Conservation (phyloP, 2,888 invertebrate genomes). For the Nephrotoma appendiculata region DNA sequence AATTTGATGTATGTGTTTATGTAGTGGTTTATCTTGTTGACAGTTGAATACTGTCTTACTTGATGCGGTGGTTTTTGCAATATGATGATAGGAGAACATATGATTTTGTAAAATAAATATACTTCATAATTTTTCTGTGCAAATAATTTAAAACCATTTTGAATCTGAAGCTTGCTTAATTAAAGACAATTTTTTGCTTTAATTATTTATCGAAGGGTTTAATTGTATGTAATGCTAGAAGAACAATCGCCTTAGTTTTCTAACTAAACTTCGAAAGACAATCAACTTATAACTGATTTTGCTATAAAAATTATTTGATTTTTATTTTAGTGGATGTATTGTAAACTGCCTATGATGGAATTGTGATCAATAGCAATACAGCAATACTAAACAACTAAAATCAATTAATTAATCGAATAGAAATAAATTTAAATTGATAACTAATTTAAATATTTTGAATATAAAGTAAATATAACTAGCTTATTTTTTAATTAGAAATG, state of each 20-base stretch:
- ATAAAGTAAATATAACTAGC: not conserved
- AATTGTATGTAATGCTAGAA: too few relatives aligned
- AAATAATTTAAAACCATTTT: not conserved
- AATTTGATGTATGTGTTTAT: not conserved
- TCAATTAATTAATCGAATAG: not conserved
- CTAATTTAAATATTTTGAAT: not conserved
- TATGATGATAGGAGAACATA: not conserved
- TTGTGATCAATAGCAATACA: not conserved
- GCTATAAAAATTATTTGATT: not conserved
- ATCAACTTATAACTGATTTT: not conserved
- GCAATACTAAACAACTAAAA: not conserved
- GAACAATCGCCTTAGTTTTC: not conserved
- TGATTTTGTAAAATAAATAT: not conserved
- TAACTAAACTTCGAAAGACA: not conserved
- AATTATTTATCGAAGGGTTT: not conserved
- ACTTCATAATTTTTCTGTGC: not conserved
- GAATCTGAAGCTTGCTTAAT: not conserved
- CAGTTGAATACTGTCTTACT: not conserved
- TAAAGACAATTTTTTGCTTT: not conserved
- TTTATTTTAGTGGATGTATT: not conserved
- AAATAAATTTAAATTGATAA: not conserved
- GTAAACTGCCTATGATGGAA: not conserved
- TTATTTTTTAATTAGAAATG: not conserved
- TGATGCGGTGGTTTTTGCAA: not conserved
- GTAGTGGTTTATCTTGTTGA: not conserved